Conservation (phyloP, 2,113 vertebrate species). For the Phyllostomus discolor region DNA sequence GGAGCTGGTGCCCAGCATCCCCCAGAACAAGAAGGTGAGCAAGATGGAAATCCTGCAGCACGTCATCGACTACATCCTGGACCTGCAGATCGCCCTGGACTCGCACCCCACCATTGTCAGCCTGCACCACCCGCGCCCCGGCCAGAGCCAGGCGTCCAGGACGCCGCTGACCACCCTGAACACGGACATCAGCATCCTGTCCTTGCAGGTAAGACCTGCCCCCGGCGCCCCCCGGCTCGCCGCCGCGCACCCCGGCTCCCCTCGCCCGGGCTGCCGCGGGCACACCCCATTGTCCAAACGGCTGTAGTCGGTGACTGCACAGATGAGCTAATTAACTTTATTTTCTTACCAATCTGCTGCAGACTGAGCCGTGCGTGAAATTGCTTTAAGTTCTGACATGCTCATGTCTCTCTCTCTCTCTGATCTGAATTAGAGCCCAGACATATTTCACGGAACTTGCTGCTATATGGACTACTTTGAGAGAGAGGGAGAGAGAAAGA, state of each 20-base stretch:
- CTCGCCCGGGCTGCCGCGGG: background rate
- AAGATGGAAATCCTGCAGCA: conserved; percentile 99
- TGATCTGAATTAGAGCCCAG: background rate
- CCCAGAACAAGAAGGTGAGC: conserved; percentile 98
- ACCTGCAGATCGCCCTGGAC: conserved; percentile 98
- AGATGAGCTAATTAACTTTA: conserved; percentile 21
- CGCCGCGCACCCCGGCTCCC: background rate
- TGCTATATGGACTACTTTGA: background rate
- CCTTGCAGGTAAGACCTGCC: conserved; percentile 90
- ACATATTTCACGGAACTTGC: background rate
- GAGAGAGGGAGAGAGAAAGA: too few relatives aligned
- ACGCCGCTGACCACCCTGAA: conserved; percentile 96
- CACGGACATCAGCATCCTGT: conserved; percentile 98
- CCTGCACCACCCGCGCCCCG: conserved; percentile 88
- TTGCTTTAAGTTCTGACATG: conserved; percentile 14
- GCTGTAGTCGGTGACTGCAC: background rate
- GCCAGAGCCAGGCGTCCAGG: conserved; percentile 84
- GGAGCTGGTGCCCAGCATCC: conserved; percentile 99
- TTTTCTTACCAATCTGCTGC: background rate
- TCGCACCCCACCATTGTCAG: conserved; percentile 92
- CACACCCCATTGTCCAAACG: background rate
- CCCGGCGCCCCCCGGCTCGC: background rate
- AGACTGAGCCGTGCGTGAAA: background rate
- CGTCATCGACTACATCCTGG: conserved; percentile 99
- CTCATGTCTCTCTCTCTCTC: background rate